Conservation (phyloP, 1,140 invertebrate genomes). For the Tenebrio molitor region DNA sequence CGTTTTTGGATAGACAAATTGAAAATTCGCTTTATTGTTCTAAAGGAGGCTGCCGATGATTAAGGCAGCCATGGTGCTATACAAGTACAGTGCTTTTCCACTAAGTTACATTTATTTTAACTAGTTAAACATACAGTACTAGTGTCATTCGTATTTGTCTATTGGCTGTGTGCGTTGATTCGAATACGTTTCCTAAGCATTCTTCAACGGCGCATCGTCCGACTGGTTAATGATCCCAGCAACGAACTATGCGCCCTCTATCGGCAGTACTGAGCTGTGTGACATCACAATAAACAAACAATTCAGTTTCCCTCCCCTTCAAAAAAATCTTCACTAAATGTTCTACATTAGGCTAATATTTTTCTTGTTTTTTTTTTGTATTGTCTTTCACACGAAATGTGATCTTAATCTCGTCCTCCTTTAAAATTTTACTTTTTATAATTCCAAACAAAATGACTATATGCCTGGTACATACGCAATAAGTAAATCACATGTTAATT, state of each 20-base stretch:
- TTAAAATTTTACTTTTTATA: constrained; percentile 1
- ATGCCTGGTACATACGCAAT: too few species aligned
- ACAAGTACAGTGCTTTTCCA: constrained; percentile 49
- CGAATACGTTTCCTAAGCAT: constrained; percentile 47
- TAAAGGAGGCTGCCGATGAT: constrained; percentile 26
- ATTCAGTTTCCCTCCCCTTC: constrained; percentile 29
- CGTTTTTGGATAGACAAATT: constrained; percentile 38
- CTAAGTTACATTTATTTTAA: constrained; percentile 41
- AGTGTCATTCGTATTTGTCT: constrained; percentile 60
- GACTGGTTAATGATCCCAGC: background rate
- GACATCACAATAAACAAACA: constrained; percentile 52
- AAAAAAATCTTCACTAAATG: constrained; percentile 43
- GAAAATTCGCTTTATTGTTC: constrained; percentile 47
- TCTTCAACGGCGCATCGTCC: constrained; percentile 38
- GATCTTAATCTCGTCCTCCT: background rate
- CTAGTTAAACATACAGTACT: constrained; percentile 48
- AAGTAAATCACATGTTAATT: too few species aligned
- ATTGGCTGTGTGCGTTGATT: constrained; percentile 60
- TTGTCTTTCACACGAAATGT: constrained; percentile 52
- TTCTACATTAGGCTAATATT: constrained; percentile 48
- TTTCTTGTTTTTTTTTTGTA: constrained; percentile 40
- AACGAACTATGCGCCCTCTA: constrained; percentile 24
- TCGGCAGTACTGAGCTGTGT: constrained; percentile 56
- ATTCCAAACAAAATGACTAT: too few species aligned
- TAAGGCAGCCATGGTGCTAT: constrained; percentile 45